Conservation (phyloP, 1,140 invertebrate genomes). For the Drosophila aff. region DNA sequence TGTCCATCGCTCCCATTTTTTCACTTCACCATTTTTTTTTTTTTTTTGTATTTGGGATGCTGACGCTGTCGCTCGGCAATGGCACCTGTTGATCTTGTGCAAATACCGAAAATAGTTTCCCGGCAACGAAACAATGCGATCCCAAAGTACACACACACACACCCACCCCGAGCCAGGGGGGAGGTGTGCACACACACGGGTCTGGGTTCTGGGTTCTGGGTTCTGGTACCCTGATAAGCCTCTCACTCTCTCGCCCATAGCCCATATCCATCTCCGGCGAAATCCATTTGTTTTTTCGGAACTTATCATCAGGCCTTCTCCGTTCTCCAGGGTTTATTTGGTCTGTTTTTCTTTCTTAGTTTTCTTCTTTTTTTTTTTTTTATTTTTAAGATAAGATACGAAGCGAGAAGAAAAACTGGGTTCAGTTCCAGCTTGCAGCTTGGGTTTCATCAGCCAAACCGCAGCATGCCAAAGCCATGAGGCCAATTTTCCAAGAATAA, state of each 20-base stretch:
- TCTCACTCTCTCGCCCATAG: neutral
- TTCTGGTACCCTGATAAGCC: conserved; percentile 56
- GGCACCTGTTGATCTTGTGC: conserved; percentile 76
- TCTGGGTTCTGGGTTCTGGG: neutral
- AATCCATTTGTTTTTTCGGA: conserved; percentile 46
- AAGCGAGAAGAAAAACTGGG: conserved; percentile 11
- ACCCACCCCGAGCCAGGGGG: neutral
- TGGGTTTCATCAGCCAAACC: conserved; percentile 41
- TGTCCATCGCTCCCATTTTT: conserved; percentile 2
- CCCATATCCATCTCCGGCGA: conserved; percentile 20
- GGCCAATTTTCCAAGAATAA: conserved; percentile 71
- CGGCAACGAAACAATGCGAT: conserved; percentile 59
- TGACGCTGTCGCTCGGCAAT: conserved; percentile 35
- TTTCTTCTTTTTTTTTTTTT: conserved; percentile 48
- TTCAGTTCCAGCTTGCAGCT: conserved; percentile 38
- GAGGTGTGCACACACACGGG: conserved; percentile 3
- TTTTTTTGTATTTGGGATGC: conserved; percentile 21
- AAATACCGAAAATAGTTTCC: conserved; percentile 68
- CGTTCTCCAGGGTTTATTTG: conserved; percentile 16
- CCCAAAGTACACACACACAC: conserved; percentile 43
- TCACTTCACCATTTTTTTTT: neutral
- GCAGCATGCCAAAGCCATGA: conserved; percentile 75
- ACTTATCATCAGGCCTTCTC: conserved; percentile 64
- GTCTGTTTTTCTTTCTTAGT: neutral
- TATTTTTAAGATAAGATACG: conserved; percentile 40